phyloP scores from a whole-genome alignment of 2,113 vertebrate genomes.

The Salvelinus namaycush region DNA sequence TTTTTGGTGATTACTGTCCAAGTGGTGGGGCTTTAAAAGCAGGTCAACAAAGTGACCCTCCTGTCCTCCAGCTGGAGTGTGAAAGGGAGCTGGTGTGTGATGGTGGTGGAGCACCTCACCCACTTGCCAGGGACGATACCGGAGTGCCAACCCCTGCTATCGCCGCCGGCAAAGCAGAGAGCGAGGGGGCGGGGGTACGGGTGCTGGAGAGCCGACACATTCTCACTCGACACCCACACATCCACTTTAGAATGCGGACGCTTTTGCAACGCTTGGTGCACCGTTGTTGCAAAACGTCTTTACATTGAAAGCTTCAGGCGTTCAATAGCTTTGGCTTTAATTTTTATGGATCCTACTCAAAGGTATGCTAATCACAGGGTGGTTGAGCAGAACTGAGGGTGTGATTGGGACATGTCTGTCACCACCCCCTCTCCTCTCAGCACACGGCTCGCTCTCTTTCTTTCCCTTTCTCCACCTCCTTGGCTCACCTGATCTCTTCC shows the following conservation, averaged over 20 bases:
- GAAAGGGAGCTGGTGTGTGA: constrained; percentile 50
- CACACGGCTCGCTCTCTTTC: constrained; percentile 9
- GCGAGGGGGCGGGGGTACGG: constrained; percentile 3
- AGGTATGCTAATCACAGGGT: neutral
- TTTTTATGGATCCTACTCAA: neutral
- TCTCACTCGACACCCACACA: constrained; percentile 29
- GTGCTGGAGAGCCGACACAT: constrained; percentile 16
- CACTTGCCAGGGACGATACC: constrained; percentile 46
- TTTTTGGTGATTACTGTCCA: constrained; percentile 78
- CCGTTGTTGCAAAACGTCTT: neutral
- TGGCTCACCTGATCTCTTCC: constrained; percentile 33
- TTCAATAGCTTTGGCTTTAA: neutral
- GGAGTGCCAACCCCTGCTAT: constrained; percentile 39
- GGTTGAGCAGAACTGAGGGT: neutral
- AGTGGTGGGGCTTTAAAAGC: constrained; percentile 72
- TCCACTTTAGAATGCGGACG: neutral
- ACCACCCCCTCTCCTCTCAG: neutral
- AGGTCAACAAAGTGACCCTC: constrained; percentile 71
- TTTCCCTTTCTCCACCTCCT: constrained; percentile 5
- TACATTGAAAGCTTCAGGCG: neutral
- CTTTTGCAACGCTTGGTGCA: neutral
- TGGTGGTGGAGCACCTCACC: constrained; percentile 50
- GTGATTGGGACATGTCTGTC: neutral
- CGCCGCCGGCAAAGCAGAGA: constrained; percentile 21
- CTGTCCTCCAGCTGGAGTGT: constrained; percentile 69